Conservation (phyloP, 2,888 invertebrate species). For the Neoascia interrupta region DNA sequence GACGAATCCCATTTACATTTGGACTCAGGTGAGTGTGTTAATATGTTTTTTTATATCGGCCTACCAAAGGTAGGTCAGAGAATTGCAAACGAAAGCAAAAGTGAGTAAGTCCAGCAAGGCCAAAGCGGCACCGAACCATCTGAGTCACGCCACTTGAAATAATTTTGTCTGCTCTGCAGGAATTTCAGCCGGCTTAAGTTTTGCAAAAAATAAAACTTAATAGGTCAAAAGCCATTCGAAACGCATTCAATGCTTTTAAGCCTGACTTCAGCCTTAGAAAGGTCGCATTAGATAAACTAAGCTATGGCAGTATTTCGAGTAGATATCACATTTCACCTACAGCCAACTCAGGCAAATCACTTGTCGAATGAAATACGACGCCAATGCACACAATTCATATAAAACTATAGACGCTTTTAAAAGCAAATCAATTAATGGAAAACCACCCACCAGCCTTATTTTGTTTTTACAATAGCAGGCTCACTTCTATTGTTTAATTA, state of each 20-base stretch:
- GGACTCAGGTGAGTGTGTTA: conserved; percentile 79
- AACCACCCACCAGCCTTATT: conserved; percentile 2
- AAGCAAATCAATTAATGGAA: conserved; percentile 43
- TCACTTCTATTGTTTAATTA: conserved; percentile 39
- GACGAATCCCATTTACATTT: conserved; percentile 81
- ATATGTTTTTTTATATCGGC: too few relatives aligned
- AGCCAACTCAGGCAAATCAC: conserved; percentile 57
- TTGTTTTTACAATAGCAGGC: conserved; percentile 33
- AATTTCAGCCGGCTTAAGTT: too few relatives aligned
- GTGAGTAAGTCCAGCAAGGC: too few relatives aligned
- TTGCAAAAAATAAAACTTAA: conserved; percentile 12
- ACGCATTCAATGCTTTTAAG: neutral
- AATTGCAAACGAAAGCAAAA: conserved; percentile 46
- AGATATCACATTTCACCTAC: conserved; percentile 32
- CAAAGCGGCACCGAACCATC: too few relatives aligned
- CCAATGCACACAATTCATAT: conserved; percentile 16
- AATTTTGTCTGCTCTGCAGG: neutral
- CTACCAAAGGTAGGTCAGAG: conserved; percentile 48
- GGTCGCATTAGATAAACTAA: neutral
- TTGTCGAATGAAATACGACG: conserved; percentile 40
- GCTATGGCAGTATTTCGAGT: neutral
- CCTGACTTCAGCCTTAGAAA: neutral
- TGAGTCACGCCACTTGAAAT: conserved; percentile 41
- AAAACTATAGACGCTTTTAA: conserved; percentile 46
- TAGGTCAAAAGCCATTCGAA: conserved; percentile 28